Conservation (phyloP, 2,113 vertebrate species). For the Agelaius phoeniceus region DNA sequence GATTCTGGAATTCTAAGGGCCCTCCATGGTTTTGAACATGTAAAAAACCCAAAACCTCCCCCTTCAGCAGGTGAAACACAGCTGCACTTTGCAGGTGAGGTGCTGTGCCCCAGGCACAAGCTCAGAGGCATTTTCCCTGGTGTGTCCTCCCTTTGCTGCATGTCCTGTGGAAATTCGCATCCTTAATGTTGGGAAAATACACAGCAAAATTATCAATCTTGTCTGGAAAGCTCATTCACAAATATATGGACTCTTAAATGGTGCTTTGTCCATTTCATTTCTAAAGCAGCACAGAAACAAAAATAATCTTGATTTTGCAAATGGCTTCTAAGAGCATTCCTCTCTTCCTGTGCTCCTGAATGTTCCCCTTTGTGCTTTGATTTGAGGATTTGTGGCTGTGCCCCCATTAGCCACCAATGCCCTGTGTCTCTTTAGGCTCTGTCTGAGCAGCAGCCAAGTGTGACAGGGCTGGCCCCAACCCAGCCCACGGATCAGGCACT, state of each 20-base stretch:
- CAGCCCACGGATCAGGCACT: background rate
- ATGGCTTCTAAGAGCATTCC: background rate
- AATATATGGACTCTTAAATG: background rate
- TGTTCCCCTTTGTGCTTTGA: background rate
- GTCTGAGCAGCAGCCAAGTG: background rate
- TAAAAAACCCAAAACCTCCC: background rate
- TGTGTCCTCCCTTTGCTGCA: background rate
- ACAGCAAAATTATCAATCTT: too few relatives aligned
- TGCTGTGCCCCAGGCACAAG: background rate
- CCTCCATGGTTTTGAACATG: background rate
- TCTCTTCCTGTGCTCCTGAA: background rate
- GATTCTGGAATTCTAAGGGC: background rate
- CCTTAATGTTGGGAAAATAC: accelerated
- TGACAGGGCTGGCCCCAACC: background rate
- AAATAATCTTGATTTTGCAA: background rate
- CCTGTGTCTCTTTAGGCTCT: background rate
- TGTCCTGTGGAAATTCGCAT: background rate
- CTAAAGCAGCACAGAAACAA: background rate
- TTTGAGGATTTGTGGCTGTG: background rate
- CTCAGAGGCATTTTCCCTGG: accelerated
- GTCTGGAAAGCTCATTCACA: background rate
- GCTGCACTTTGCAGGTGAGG: background rate
- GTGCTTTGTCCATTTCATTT: accelerated
- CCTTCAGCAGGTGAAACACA: background rate
- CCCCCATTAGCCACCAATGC: background rate